Base-by-base conservation (phyloP, 2,888 invertebrate genomes). In the Caenorhabditis wallacei region DNA sequence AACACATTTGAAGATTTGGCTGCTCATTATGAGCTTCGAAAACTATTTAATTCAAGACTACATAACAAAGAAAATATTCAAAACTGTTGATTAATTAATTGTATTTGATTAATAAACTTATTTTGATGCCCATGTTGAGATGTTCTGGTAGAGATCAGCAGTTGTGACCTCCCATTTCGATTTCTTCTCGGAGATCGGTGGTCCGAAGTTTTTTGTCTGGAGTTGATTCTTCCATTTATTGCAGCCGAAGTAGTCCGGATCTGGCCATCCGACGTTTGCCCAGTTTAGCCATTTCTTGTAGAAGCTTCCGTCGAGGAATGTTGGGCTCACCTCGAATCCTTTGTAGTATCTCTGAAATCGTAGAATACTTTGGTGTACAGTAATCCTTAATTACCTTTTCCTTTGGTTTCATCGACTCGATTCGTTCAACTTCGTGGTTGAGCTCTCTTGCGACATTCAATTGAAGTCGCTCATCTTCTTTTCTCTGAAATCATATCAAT, bases 281-380 rank as follows among this genome's bases (percentile, higher is more conserved):
- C 46, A 61, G 8, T 24, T 26, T 1, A 61, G 24, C 61, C 61
- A 61, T 61, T 46, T 61, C 1, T 22, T 13, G 16, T 61, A 61
- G 43, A 61, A 61, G 2, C 40, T 24, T 0, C 61, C 61, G 10
- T 61, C 53, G 20, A 53, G 20, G 43, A 43, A 61, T 7, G 22
- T 43, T 13, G 11, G 24, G 1, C 10, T 46, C 43, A 61, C 43
- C 22, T 43, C 26, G 2, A 26, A 13, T 3, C 61, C 61, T 1
- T 48, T 18, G 18, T 18, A 48, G 18, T 18, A 18, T 48, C 18
- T 48, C 46, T 48, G 46, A 18, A 43, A 43, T 13, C 3, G 2
- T 11, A 43, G 13, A 16, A n/a, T n/a, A n/a, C n/a, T 43, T 16
- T 43, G 43, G 13, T 2, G 3, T 43, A 11, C 43, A 11, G 7